Conservation (phyloP, 2,113 vertebrate genomes). For the Oryzias woworae region DNA sequence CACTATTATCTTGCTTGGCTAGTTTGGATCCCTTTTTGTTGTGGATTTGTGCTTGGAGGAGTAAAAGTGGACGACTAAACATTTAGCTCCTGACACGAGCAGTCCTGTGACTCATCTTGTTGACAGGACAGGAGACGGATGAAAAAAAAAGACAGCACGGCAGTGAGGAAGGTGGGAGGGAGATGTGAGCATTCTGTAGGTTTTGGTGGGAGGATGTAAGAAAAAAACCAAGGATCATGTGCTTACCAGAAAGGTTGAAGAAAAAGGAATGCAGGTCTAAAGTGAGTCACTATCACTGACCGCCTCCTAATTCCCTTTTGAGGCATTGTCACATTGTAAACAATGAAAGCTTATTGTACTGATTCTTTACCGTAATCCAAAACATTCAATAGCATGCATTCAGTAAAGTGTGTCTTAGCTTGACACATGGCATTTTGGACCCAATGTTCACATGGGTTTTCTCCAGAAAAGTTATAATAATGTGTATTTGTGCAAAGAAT, state of each 20-base stretch:
- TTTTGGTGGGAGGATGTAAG: slow-evolving; percentile 41
- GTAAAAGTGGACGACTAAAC: slow-evolving; percentile 59
- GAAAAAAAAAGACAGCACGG: slow-evolving; percentile 51
- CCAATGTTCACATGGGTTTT: slow-evolving; percentile 24
- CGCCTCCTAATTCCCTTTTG: slow-evolving; percentile 43
- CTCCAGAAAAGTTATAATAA: not conserved
- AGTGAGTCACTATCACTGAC: slow-evolving; percentile 68
- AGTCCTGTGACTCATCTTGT: slow-evolving; percentile 69
- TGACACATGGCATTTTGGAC: slow-evolving; percentile 9
- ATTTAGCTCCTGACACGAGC: slow-evolving; percentile 60
- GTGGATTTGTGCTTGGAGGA: slow-evolving; percentile 42
- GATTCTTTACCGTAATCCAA: slow-evolving; percentile 30
- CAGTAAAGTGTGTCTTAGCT: slow-evolving; percentile 7
- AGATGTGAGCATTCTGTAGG: slow-evolving; percentile 48
- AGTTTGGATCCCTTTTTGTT: slow-evolving; percentile 25
- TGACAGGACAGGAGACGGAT: slow-evolving; percentile 58
- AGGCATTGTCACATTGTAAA: slow-evolving; percentile 40
- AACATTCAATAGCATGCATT: slow-evolving; percentile 29
- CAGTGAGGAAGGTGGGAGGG: slow-evolving; percentile 5
- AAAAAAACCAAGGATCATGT: slow-evolving; percentile 59
- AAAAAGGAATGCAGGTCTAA: slow-evolving; percentile 55
- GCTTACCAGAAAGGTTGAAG: slow-evolving; percentile 55
- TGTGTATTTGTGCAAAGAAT: slow-evolving; percentile 27
- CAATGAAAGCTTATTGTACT: slow-evolving; percentile 44
- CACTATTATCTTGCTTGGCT: slow-evolving; percentile 58